Conservation (phyloP, 1,140 invertebrate species). For the Streblospio benedicti region DNA sequence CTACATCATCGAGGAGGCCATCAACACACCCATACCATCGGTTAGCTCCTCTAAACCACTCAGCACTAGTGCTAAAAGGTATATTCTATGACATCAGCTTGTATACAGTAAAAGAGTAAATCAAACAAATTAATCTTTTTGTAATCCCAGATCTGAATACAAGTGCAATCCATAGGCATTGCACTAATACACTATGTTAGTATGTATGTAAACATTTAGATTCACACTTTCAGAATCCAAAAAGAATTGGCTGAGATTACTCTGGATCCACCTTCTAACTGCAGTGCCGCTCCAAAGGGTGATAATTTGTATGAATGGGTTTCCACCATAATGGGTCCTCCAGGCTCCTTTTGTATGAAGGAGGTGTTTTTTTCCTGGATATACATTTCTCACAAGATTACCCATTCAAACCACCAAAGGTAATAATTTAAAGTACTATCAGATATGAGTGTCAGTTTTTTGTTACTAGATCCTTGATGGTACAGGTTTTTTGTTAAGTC, state of each 20-base stretch:
- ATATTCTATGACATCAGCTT: no score
- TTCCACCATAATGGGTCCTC: slow-evolving; percentile 86
- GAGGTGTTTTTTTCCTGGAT: slow-evolving; percentile 98
- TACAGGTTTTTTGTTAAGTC: no score
- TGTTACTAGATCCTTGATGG: no score
- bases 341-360: slow-evolving; percentile 67
- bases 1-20: slow-evolving; percentile 1
- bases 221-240: slow-evolving; percentile 76
- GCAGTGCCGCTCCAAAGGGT: slow-evolving; percentile 90
- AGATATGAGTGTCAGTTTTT: no score
- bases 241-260: slow-evolving; percentile 95
- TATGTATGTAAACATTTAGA: no score
- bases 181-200: no score
- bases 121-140: no score
- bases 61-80: no score
- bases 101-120: no score
- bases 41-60: no score
- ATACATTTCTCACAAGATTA: slow-evolving; percentile 99
- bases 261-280: slow-evolving; percentile 91
- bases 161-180: no score
- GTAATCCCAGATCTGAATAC: no score
- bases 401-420: slow-evolving; percentile 98
- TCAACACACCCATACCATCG: slow-evolving; percentile 3
- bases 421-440: slow-evolving; percentile 49
- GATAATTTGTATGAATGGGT: slow-evolving; percentile 98